A percentile compares a stretch with the other conserved stretches of the same genome.
Evolutionary conservation across 2,113 vertebrate species (phyloP).

Genomic region (Ptilonorhynchus violaceus): DNA sequence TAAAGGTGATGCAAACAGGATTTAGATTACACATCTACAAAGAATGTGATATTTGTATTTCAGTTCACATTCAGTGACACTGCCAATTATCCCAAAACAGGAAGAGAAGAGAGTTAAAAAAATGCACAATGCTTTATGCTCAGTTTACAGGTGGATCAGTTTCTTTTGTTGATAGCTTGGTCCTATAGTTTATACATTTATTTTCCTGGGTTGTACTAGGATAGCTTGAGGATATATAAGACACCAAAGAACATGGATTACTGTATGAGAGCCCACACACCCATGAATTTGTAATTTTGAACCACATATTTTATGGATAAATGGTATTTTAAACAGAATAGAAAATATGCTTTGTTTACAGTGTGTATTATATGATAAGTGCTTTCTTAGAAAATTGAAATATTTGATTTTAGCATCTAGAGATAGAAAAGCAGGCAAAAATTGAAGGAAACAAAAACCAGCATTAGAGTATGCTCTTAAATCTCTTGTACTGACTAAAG

Average conservation of each 20-base stretch:
- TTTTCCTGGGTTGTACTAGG: not conserved
- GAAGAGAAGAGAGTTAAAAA: not conserved
- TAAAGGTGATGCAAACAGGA: not conserved
- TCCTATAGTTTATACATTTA: not conserved
- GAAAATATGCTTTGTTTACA: not conserved
- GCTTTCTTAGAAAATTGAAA: not conserved
- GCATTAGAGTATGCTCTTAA: not conserved
- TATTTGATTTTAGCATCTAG: not conserved
- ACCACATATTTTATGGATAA: not conserved
- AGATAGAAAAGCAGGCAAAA: not conserved
- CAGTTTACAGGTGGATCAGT: not conserved
- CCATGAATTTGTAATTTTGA: not conserved
- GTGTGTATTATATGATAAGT: not conserved
- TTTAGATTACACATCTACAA: not conserved
- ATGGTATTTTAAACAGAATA: not conserved
- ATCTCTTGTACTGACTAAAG: not conserved
- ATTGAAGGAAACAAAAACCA: not conserved
- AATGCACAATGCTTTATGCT: not conserved
- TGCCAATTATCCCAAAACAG: not conserved
- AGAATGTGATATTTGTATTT: not conserved
- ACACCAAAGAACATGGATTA: not conserved
- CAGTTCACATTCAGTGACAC: not conserved
- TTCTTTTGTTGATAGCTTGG: not conserved
- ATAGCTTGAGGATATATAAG: not conserved
- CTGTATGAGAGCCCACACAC: not conserved